Percentiles rank a stretch among this genome's conserved stretches.
Evolutionary conservation across 1,140 invertebrate species (phyloP).

Genomic region (Carposina sasakii): DNA sequence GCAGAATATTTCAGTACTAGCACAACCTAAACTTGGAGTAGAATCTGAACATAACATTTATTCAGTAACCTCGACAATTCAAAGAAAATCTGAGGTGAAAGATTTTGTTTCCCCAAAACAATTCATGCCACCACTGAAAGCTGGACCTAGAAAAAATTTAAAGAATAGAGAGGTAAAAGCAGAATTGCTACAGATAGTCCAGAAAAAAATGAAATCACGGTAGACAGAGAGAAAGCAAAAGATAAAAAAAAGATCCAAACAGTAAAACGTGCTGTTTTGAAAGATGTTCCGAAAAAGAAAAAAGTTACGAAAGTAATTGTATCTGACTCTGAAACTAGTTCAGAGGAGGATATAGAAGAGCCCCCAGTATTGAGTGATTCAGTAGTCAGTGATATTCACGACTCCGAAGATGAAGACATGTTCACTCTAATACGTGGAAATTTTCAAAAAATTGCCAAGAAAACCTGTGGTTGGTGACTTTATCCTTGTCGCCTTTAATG

Average conservation of each 20-base stretch:
- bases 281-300: too few relatives aligned
- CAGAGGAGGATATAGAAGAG: too few relatives aligned
- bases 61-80: background rate
- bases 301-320: too few relatives aligned
- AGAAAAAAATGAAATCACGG: conserved; percentile 22
- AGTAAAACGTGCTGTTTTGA: too few relatives aligned
- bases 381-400: too few relatives aligned
- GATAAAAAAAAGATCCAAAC: conserved; percentile 3
- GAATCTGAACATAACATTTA: background rate
- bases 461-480: too few relatives aligned
- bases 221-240: conserved; percentile 10
- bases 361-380: too few relatives aligned
- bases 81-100: background rate
- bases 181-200: conserved; percentile 25
- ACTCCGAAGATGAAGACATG: too few relatives aligned
- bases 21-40: background rate
- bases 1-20: background rate
- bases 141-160: conserved; percentile 15
- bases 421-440: too few relatives aligned
- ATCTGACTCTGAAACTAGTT: too few relatives aligned
- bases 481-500: too few relatives aligned
- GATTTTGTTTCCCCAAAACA: conserved; percentile 19
- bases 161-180: conserved; percentile 19
- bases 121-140: conserved; percentile 21
- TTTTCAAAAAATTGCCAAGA: too few relatives aligned